Evolutionary conservation across 1,140 invertebrate genomes (phyloP).

Genomic region (Eubasilissa regina): DNA sequence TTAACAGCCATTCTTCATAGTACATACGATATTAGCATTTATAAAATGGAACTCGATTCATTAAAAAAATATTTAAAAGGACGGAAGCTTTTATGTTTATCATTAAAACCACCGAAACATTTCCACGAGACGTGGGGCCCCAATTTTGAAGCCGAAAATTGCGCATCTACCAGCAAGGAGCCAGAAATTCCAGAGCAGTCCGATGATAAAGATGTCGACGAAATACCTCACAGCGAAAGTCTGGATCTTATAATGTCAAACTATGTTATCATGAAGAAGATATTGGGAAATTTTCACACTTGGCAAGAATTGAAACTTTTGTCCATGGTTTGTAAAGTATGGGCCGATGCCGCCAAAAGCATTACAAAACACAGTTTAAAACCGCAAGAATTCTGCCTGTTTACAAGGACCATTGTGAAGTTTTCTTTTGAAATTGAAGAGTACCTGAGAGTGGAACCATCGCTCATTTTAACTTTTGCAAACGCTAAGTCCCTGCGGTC

Average conservation of each 20-base stretch:
- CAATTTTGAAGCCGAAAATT: slow-evolving; percentile 1
- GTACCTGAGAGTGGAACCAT: slow-evolving; percentile 60
- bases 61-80: slow-evolving; percentile 13
- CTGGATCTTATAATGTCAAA: slow-evolving; percentile 65
- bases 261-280: slow-evolving; percentile 69
- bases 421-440: background rate
- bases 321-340: slow-evolving; percentile 65
- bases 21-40: background rate
- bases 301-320: slow-evolving; percentile 68
- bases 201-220: too few relatives aligned
- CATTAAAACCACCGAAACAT: slow-evolving; percentile 16
- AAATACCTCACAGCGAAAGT: slow-evolving; percentile 43
- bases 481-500: slow-evolving; percentile 61
- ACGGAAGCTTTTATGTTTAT: slow-evolving; percentile 16
- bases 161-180: too few relatives aligned
- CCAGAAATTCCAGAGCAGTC: too few relatives aligned
- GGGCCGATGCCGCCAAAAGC: slow-evolving; percentile 65
- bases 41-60: slow-evolving; percentile 17
- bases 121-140: background rate
- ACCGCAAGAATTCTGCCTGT: slow-evolving; percentile 63
- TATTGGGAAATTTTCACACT: slow-evolving; percentile 63
- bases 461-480: slow-evolving; percentile 65
- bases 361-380: slow-evolving; percentile 63
- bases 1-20: background rate
- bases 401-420: background rate